Base-by-base conservation (phyloP, 30 jellyfish, hydroid and myxozoan genomes). In the Aurelia sp. region DNA sequence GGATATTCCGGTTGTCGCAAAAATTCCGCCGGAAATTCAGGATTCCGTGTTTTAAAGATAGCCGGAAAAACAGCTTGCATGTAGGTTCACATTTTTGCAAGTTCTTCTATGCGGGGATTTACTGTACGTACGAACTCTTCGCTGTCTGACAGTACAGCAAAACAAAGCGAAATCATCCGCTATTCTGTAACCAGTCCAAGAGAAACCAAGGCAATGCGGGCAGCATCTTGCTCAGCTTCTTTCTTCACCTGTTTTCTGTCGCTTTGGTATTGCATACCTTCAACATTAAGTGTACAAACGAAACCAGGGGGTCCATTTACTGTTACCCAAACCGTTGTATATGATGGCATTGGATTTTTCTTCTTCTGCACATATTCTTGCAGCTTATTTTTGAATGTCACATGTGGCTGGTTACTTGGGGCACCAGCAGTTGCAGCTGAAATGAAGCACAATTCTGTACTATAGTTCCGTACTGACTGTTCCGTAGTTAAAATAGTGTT, bases 171-270 rank as follows among this genome's bases (percentile, higher is more conserved):
- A 44, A 0, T 44, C 1, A 7, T 44, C 55, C 16, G 15, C 69
- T 33, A 69, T 27, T 18, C 16, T 3, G 78, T 53, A 15, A 44
- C 12, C 48, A 85, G 67, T 58, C 94, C 94, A 9, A 85, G 50
- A 20, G 82, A 23, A 4, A n/a, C 44, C 74, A 85, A 41, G 0
- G 94, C 94, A 41, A 73, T 50, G 30, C 81, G 76, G 30, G 94
- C 94, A 13, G 94, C 94, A 21, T 60, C 76, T 23, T 73, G 51
- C 27, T 85, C 94, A 8, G 94, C 94, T 22, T 73, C 94, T 48
- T 85, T 85, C 52, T 85, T 85, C 18, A 48, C 47, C 17, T 20
- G 41, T 44, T 73, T 73, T 23, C 60, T 17, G 0, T 68, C 48
- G 61, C 94, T 61, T 75, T 31, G 37, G 62, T 72, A 73, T 1